These are phyloP conservation scores for Aphis craccivora DNA, from an alignment of 1,140 invertebrate species.

Conservation along the genomic window DNA sequence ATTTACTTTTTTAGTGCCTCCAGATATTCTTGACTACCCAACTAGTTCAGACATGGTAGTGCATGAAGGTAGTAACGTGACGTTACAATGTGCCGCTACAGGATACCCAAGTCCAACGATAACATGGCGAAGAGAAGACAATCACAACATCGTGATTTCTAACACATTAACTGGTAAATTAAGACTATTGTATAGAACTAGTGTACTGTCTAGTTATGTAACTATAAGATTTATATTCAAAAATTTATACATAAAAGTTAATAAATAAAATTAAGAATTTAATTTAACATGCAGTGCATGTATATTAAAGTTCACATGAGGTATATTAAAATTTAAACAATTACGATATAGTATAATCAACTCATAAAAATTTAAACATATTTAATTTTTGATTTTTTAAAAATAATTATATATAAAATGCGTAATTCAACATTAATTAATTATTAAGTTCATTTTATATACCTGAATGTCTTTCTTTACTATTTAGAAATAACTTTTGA, in stretches of 20 bases:
- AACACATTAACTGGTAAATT: conserved; percentile 69
- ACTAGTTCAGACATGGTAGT: conserved; percentile 88
- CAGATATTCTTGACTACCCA: conserved; percentile 76
- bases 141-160: conserved; percentile 72
- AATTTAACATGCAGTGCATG: background rate
- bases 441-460: background rate
- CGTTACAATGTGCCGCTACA: conserved; percentile 78
- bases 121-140: conserved; percentile 83
- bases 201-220: background rate
- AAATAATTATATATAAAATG: background rate
- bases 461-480: background rate
- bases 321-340: background rate
- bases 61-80: conserved; percentile 84
- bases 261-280: background rate
- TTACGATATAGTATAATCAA: background rate
- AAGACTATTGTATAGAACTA: background rate
- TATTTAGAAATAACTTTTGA: background rate
- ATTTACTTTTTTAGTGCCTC: conserved; percentile 75
- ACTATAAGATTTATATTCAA: background rate
- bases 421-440: background rate
- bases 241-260: background rate
- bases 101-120: conserved; percentile 82
- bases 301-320: background rate
- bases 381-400: background rate
- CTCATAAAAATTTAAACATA: background rate